Conservation (phyloP, 2,113 vertebrate species). For the Saimiri boliviensis region DNA sequence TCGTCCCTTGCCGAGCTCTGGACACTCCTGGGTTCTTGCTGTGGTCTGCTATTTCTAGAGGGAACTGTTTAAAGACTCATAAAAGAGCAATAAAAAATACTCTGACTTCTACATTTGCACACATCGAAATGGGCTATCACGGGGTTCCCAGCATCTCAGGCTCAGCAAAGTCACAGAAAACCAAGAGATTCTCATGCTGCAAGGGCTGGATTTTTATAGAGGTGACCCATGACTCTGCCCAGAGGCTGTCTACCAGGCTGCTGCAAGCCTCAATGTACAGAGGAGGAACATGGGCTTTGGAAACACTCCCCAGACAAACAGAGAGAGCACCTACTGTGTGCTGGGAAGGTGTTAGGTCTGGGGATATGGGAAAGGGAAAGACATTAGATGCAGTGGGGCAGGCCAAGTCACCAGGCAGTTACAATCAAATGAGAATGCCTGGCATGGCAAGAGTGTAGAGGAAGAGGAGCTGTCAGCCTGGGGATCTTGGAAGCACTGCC, state of each 20-base stretch:
- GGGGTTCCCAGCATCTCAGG: neutral
- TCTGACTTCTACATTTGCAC: neutral
- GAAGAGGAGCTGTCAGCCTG: neutral
- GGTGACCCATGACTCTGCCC: neutral
- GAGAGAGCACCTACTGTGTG: neutral
- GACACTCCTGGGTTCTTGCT: neutral
- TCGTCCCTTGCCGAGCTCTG: neutral
- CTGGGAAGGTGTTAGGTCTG: neutral
- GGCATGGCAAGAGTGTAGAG: neutral
- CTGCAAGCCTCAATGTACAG: neutral
- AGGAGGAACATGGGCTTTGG: neutral
- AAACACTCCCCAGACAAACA: neutral
- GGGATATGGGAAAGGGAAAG: neutral
- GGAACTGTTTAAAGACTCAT: neutral
- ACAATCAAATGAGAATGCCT: neutral
- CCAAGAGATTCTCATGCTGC: accelerated
- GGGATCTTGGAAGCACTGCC: neutral
- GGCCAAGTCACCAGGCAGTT: neutral
- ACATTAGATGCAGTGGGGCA: neutral
- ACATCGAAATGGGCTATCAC: neutral
- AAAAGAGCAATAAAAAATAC: neutral
- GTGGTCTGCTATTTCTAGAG: neutral
- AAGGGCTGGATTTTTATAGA: neutral
- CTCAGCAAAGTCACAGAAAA: neutral
- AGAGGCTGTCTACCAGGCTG: neutral